phyloP scores from a whole-genome alignment of 1,140 invertebrate genomes.

The Nymphalis io region DNA sequence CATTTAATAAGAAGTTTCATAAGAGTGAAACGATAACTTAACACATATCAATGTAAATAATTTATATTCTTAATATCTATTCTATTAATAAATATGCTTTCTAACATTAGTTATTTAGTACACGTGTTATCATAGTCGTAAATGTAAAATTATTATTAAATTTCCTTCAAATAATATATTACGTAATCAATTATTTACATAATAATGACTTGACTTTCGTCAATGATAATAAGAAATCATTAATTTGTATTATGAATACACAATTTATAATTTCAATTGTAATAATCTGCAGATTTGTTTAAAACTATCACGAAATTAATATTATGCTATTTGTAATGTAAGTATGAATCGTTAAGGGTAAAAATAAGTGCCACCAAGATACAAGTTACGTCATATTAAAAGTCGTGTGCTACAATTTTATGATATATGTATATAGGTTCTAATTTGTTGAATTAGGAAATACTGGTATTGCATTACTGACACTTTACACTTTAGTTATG shows the following conservation, averaged over 20 bases:
- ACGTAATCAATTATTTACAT: not conserved
- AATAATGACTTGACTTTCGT: no score
- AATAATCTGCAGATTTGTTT: no score
- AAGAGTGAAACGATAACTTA: constrained; percentile 7
- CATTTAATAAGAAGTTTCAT: not conserved
- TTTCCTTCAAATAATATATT: not conserved
- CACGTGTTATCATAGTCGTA: no score
- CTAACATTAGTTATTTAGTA: no score
- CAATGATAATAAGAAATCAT: no score
- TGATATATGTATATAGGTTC: constrained; percentile 8
- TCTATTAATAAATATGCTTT: no score
- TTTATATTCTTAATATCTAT: not conserved
- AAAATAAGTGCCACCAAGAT: not conserved
- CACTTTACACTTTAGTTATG: constrained; percentile 16
- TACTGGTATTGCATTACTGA: constrained; percentile 23
- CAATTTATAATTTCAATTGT: no score
- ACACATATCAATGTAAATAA: constrained; percentile 1
- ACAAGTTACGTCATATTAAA: not conserved
- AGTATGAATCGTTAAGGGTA: not conserved
- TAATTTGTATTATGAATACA: no score
- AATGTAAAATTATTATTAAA: no score
- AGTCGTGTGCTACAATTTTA: not conserved
- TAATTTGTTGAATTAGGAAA: constrained; percentile 30
- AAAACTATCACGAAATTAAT: not conserved
- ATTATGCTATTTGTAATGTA: not conserved